phyloP scores from a whole-genome alignment of 2,888 invertebrate species.

The Epinotia brunnichana region DNA sequence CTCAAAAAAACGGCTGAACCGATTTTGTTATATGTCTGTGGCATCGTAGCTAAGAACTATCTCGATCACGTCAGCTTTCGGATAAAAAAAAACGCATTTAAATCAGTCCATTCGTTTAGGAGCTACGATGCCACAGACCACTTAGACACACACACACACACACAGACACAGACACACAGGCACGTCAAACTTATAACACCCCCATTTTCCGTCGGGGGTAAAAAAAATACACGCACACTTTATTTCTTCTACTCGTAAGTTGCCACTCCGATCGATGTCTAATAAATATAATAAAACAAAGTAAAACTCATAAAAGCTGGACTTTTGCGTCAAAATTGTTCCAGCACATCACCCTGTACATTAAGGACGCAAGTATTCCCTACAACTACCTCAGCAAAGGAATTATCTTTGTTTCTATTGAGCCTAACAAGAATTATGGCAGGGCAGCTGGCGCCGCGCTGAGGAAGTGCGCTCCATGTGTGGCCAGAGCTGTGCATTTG shows the following conservation, averaged over 20 bases:
- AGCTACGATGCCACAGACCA: too few relatives aligned
- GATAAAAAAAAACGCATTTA: too few relatives aligned
- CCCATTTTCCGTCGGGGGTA: too few relatives aligned
- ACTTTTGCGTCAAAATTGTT: slow-evolving; percentile 15
- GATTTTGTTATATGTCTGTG: too few relatives aligned
- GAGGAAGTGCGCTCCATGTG: slow-evolving; percentile 40
- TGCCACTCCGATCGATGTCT: background rate
- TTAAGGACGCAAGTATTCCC: slow-evolving; percentile 60
- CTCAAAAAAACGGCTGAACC: too few relatives aligned
- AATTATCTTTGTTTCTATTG: slow-evolving; percentile 72
- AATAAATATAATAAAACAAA: background rate
- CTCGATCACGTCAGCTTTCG: too few relatives aligned
- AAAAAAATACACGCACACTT: background rate
- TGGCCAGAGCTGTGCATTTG: slow-evolving; percentile 26
- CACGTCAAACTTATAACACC: too few relatives aligned
- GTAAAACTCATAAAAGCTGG: background rate
- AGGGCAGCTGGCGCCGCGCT: slow-evolving; percentile 63
- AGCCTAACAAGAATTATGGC: slow-evolving; percentile 72
- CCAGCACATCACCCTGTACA: slow-evolving; percentile 55
- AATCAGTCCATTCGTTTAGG: too few relatives aligned
- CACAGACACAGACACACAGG: too few relatives aligned
- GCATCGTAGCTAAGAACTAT: too few relatives aligned
- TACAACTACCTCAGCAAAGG: slow-evolving; percentile 63
- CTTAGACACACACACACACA: too few relatives aligned
- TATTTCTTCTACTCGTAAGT: background rate